Conservation (phyloP, 2,797 vertebrate species). For the Euthynnus affinis region DNA sequence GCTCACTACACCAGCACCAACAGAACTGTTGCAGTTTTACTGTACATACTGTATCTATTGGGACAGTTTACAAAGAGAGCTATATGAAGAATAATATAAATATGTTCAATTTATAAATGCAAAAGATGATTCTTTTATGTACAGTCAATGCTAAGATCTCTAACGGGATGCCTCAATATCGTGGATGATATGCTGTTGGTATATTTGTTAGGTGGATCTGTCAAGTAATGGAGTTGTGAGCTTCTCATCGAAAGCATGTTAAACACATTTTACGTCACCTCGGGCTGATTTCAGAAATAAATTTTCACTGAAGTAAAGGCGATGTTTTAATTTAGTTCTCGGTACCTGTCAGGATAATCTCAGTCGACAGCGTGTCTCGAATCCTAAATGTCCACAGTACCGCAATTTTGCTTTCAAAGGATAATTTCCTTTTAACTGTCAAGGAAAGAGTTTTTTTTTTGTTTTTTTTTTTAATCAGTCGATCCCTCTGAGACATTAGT, state of each 20-base stretch:
- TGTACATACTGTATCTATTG: slow-evolving; percentile 87
- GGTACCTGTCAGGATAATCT: slow-evolving; percentile 51
- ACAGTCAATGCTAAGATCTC: slow-evolving; percentile 79
- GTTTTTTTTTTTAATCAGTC: slow-evolving; percentile 14
- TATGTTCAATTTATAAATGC: slow-evolving; percentile 84
- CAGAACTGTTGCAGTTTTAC: slow-evolving; percentile 85
- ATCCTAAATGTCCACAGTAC: slow-evolving; percentile 34
- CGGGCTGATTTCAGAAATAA: slow-evolving; percentile 66
- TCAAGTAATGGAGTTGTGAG: slow-evolving; percentile 78
- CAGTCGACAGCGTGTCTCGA: slow-evolving; percentile 29
- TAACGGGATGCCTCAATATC: slow-evolving; percentile 79
- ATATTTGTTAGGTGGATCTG: slow-evolving; percentile 76
- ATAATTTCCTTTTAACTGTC: slow-evolving; percentile 9
- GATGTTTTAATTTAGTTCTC: slow-evolving; percentile 66
- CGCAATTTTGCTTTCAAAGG: slow-evolving; percentile 35
- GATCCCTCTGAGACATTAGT: slow-evolving; percentile 17
- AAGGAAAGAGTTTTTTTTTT: slow-evolving; percentile 23
- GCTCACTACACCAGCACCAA: slow-evolving; percentile 86
- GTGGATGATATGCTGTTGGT: slow-evolving; percentile 78
- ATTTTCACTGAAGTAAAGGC: slow-evolving; percentile 66
- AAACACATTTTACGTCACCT: slow-evolving; percentile 69
- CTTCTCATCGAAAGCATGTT: slow-evolving; percentile 80
- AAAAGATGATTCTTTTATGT: slow-evolving; percentile 82
- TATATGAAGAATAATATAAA: slow-evolving; percentile 89
- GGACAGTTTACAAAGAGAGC: slow-evolving; percentile 88